phyloP scores from a whole-genome alignment of 1,140 invertebrate genomes.

The Caerostris darwini region DNA sequence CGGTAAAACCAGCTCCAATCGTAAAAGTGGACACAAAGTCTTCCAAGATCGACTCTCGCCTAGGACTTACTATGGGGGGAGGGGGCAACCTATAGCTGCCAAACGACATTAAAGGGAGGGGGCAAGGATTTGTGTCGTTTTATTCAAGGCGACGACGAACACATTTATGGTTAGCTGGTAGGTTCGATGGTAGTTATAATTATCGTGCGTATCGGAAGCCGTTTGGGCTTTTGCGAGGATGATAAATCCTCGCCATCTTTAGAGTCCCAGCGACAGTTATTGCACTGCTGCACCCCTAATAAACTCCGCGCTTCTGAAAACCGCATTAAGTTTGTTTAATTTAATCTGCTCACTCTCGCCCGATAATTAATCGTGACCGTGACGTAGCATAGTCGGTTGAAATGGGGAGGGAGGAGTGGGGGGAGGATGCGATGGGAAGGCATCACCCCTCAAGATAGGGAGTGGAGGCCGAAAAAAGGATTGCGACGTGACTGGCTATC shows the following conservation, averaged over 20 bases:
- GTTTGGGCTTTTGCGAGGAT: constrained; percentile 67
- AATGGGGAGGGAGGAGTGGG: neutral
- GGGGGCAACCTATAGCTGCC: neutral
- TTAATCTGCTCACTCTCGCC: constrained; percentile 62
- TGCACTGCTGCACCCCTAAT: constrained; percentile 50
- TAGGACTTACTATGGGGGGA: neutral
- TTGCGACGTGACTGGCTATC: neutral
- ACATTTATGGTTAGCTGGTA: constrained; percentile 50
- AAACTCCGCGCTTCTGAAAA: constrained; percentile 60
- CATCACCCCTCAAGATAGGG: neutral
- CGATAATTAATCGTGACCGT: constrained; percentile 64
- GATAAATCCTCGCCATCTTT: constrained; percentile 67
- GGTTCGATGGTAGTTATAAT: constrained; percentile 70
- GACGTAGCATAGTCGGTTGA: neutral
- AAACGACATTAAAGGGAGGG: neutral
- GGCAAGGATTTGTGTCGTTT: constrained; percentile 62
- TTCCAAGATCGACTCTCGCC: neutral
- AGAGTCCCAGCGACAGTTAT: constrained; percentile 60
- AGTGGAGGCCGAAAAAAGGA: constrained; percentile 41
- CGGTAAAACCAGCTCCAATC: neutral
- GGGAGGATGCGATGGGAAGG: neutral
- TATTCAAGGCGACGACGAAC: constrained; percentile 36
- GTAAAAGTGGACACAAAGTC: constrained; percentile 26
- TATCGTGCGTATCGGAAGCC: constrained; percentile 72
- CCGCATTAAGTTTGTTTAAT: constrained; percentile 76